These are phyloP conservation scores for Entomobrya proxima DNA, from an alignment of 2,888 invertebrate species.

Conservation along the genomic window DNA sequence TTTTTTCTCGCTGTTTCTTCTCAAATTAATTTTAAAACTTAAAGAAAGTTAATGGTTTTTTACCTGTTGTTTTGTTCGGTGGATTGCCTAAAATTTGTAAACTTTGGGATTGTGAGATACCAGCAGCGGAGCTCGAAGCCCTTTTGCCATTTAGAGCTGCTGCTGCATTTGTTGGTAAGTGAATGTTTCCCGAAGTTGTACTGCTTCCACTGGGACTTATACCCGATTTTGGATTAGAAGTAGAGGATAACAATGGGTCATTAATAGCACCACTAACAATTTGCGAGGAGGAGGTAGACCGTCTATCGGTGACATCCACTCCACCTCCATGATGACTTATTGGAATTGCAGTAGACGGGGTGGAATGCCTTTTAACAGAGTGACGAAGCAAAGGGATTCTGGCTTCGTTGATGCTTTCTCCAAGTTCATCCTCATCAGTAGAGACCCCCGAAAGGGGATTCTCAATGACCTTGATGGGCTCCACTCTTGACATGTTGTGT, in stretches of 20 bases:
- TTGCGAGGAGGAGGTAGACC: constrained; percentile 46
- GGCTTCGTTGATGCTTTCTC: constrained; percentile 40
- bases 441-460: constrained; percentile 71
- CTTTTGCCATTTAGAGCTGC: constrained; percentile 47
- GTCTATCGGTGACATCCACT: not conserved
- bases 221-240: constrained; percentile 24
- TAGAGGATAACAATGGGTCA: not conserved
- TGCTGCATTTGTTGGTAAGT: not conserved
- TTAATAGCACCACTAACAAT: constrained; percentile 19
- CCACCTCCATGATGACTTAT: constrained; percentile 2
- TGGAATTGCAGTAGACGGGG: constrained; percentile 16
- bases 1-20: not conserved
- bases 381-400: constrained; percentile 46
- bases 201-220: constrained; percentile 50
- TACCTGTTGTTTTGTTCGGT: constrained; percentile 40
- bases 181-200: constrained; percentile 35
- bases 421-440: constrained; percentile 45
- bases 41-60: not conserved
- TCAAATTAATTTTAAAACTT: not conserved
- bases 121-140: not conserved
- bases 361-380: constrained; percentile 53
- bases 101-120: constrained; percentile 57
- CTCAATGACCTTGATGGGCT: constrained; percentile 73
- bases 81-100: constrained; percentile 50
- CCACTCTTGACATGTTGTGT: constrained; percentile 58